A percentile compares a stretch with the other conserved stretches of the same genome.
Evolutionary conservation across 2,113 vertebrate species (phyloP).

Genomic region (Pseudorhombus dupliciocellatus): DNA sequence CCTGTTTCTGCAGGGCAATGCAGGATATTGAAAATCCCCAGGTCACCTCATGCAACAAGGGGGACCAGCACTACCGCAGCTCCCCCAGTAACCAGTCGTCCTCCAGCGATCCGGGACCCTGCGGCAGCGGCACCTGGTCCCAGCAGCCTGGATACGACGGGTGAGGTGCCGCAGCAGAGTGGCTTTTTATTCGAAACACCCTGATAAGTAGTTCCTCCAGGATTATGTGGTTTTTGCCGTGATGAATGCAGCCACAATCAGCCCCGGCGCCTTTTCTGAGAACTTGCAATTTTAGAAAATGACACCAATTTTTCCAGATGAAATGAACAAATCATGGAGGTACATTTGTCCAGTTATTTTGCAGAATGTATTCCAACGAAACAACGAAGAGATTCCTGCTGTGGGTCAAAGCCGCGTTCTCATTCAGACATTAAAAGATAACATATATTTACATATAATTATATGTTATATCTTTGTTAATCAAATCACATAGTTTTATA

Average conservation of each 20-base stretch:
- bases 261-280: conserved; percentile 38
- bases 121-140: conserved; percentile 90
- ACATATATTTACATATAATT: no score
- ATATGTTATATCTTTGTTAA: no score
- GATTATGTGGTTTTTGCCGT: conserved; percentile 27
- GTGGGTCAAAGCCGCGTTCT: conserved; percentile 13
- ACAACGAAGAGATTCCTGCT: conserved; percentile 15
- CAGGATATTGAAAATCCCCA: conserved; percentile 71
- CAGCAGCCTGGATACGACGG: conserved; percentile 92
- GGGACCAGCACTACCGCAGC: conserved; percentile 88
- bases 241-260: conserved; percentile 61
- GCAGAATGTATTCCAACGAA: conserved; percentile 20
- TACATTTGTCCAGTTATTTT: conserved; percentile 29
- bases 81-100: conserved; percentile 98
- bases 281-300: conserved; percentile 60
- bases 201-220: conserved; percentile 14
- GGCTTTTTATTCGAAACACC: conserved; percentile 15
- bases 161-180: conserved; percentile 71
- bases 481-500: conserved; percentile 9
- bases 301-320: conserved; percentile 60
- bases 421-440: not conserved
- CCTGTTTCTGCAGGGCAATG: conserved; percentile 57
- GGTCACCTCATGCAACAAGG: conserved; percentile 71
- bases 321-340: conserved; percentile 58
- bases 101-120: conserved; percentile 94